Evolutionary conservation across 30 jellyfish, hydroid and myxozoan genomes (phyloP).

Genomic region (Morbakka virulenta): DNA sequence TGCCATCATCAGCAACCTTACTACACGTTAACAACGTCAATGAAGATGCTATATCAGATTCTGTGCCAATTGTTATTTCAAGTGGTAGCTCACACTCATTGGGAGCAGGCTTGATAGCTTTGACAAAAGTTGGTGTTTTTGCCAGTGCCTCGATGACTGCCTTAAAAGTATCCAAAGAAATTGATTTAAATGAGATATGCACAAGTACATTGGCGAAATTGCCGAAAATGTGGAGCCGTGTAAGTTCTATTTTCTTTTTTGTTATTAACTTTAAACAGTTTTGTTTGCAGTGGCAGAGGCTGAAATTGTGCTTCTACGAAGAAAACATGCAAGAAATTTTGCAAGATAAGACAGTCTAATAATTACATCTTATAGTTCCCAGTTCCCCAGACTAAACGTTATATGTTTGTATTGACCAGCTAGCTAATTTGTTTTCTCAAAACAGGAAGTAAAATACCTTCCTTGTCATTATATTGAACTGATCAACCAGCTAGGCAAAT

Average conservation of each 20-base stretch:
- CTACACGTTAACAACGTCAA: conserved; percentile 46
- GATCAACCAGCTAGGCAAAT: no score
- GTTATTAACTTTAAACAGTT: no score
- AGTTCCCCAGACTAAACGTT: no score
- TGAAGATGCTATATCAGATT: conserved; percentile 8
- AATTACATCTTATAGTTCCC: no score
- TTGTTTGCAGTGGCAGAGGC: neutral
- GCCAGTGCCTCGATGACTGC: conserved; percentile 77
- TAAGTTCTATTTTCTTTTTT: neutral
- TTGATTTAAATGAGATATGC: conserved; percentile 47
- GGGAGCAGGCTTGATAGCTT: conserved; percentile 63
- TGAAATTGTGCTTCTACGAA: neutral
- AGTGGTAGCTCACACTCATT: conserved; percentile 60
- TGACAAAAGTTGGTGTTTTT: conserved; percentile 31
- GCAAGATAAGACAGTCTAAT: neutral
- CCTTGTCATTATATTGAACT: no score
- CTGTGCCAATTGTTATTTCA: conserved; percentile 62
- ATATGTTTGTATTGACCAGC: no score
- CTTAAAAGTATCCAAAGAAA: conserved; percentile 29
- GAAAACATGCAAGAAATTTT: neutral
- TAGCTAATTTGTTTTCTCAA: no score
- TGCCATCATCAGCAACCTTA: conserved; percentile 61
- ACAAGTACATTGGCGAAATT: conserved; percentile 55
- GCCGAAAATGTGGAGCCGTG: conserved; percentile 90
- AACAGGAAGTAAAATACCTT: no score